Evolutionary conservation across 2,113 vertebrate species (phyloP).

Genomic region (Smithornis capensis): DNA sequence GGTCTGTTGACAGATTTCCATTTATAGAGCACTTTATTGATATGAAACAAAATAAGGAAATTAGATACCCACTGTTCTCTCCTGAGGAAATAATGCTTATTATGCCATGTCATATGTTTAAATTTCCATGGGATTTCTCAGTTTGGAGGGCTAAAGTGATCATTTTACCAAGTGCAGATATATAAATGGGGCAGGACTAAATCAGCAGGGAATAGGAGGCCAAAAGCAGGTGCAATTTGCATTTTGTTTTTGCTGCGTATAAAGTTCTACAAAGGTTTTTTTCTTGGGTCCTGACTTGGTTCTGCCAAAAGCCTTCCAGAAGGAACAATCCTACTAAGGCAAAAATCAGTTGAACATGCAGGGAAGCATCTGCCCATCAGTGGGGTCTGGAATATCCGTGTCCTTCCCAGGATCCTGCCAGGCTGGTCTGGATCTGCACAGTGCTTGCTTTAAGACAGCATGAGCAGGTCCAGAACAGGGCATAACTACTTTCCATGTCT

Average conservation of each 20-base stretch:
- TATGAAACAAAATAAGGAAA: background rate
- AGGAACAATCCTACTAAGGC: background rate
- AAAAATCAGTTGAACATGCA: background rate
- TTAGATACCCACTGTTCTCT: background rate
- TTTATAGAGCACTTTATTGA: background rate
- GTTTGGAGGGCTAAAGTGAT: background rate
- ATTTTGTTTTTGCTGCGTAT: background rate
- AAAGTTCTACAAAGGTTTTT: background rate
- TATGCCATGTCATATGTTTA: background rate
- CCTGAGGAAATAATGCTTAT: background rate
- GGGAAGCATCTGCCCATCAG: background rate
- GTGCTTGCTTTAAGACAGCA: background rate
- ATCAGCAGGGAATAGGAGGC: background rate
- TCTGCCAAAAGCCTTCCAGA: background rate
- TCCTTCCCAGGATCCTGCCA: background rate
- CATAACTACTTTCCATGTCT: background rate
- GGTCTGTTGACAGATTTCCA: background rate
- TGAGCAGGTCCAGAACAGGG: background rate
- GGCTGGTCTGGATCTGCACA: background rate
- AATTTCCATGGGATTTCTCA: background rate
- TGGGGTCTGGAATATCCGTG: rapidly evolving
- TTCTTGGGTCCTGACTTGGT: background rate
- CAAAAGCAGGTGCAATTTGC: background rate
- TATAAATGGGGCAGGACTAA: background rate
- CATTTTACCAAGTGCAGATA: background rate